Conservation (phyloP, 2,797 vertebrate species). For the Eutrigla gurnardus region DNA sequence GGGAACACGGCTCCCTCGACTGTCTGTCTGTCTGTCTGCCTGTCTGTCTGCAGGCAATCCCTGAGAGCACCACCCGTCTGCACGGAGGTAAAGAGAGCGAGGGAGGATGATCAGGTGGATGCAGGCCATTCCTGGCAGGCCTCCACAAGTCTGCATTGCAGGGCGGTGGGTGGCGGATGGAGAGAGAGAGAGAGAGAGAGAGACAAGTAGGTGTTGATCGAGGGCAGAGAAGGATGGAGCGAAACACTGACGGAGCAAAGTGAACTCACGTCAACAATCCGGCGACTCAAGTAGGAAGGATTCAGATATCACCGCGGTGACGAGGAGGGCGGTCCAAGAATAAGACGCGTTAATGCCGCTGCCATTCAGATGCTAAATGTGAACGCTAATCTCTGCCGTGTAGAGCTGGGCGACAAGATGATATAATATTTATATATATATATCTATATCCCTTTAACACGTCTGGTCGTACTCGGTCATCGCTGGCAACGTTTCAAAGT, state of each 20-base stretch:
- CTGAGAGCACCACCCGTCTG: slow-evolving; percentile 53
- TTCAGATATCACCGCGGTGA: slow-evolving; percentile 17
- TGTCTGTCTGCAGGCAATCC: slow-evolving; percentile 36
- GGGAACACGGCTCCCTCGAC: not conserved
- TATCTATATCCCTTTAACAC: too few relatives aligned
- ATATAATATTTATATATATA: not conserved
- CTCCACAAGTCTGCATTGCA: slow-evolving; percentile 56
- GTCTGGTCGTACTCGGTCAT: too few relatives aligned
- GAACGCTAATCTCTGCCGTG: not conserved
- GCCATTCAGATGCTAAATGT: not conserved
- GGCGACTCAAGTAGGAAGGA: slow-evolving; percentile 13
- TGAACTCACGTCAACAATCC: slow-evolving; percentile 1
- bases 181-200: slow-evolving; percentile 21
- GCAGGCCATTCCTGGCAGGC: slow-evolving; percentile 69
- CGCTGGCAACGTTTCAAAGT: slow-evolving; percentile 4
- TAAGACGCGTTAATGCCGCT: not conserved
- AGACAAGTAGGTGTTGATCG: slow-evolving; percentile 33
- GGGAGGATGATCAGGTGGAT: slow-evolving; percentile 19
- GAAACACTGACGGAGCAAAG: slow-evolving; percentile 7
- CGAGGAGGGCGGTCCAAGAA: slow-evolving; percentile 2
- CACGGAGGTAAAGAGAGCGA: slow-evolving; percentile 26
- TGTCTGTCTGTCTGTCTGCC: not conserved
- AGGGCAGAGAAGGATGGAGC: slow-evolving; percentile 27
- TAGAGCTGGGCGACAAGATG: not conserved
- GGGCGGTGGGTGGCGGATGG: slow-evolving; percentile 36